Evolutionary conservation across 2,888 invertebrate species (phyloP).

Genomic region (Copidosoma aretas): DNA sequence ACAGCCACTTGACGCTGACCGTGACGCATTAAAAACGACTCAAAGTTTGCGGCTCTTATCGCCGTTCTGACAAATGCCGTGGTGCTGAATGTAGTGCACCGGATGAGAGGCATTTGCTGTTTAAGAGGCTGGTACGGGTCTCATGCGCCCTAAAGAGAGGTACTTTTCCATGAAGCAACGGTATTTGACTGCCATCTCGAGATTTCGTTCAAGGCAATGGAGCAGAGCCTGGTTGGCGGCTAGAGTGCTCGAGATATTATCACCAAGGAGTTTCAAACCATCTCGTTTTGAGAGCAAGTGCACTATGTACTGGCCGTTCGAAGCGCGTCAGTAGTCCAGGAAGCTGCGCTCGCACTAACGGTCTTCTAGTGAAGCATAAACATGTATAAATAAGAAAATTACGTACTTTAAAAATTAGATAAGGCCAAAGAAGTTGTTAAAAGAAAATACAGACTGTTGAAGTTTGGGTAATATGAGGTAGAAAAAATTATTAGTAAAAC

Average conservation of each 20-base stretch:
- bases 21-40: conserved; percentile 11
- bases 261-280: neutral
- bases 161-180: conserved; percentile 11
- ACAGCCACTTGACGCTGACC: neutral
- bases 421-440: too few species aligned
- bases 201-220: neutral
- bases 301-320: conserved; percentile 11
- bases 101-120: too few species aligned
- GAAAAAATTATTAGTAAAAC: too few species aligned
- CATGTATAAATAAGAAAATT: too few species aligned
- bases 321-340: neutral
- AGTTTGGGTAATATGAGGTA: too few species aligned
- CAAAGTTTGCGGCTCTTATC: conserved; percentile 1
- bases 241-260: neutral
- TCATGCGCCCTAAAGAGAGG: neutral
- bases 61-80: conserved; percentile 8
- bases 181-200: neutral
- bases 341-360: conserved; percentile 6
- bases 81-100: conserved; percentile 6
- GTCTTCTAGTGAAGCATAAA: too few species aligned
- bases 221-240: neutral
- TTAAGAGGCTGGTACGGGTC: neutral
- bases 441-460: too few species aligned
- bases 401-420: too few species aligned
- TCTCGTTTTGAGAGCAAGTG: neutral